These are phyloP conservation scores for Acrobasis suavella DNA, from an alignment of 2,888 invertebrate genomes.

Conservation along the genomic window DNA sequence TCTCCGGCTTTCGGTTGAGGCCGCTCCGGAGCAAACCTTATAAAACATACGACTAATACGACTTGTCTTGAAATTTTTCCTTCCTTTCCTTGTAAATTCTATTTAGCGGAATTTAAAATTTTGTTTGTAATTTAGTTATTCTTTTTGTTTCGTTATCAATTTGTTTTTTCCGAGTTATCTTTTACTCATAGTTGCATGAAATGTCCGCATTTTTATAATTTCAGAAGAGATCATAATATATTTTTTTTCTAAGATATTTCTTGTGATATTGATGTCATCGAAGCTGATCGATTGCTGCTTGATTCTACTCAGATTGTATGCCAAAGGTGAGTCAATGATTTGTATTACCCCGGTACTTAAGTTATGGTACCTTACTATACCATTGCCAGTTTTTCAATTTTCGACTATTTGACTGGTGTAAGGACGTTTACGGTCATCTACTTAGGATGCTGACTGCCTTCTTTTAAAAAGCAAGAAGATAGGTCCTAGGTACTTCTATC, in stretches of 20 bases:
- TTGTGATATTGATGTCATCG: constrained; percentile 13
- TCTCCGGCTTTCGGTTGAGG: too few relatives aligned
- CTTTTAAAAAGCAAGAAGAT: too few relatives aligned
- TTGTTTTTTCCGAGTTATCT: background rate
- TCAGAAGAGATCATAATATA: background rate
- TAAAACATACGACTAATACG: too few relatives aligned
- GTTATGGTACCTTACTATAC: background rate
- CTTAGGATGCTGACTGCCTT: too few relatives aligned
- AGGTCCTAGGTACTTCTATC: too few relatives aligned
- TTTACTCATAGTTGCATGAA: background rate
- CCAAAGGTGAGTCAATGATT: constrained; percentile 2
- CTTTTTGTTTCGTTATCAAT: background rate
- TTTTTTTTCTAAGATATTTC: background rate
- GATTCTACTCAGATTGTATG: constrained; percentile 8
- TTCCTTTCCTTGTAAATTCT: background rate
- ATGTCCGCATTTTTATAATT: background rate
- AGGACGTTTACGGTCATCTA: too few relatives aligned
- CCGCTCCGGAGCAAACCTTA: too few relatives aligned
- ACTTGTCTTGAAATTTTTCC: background rate
- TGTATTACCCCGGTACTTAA: background rate
- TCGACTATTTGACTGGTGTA: too few relatives aligned
- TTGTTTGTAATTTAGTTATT: background rate
- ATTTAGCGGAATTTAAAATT: constrained; percentile 1
- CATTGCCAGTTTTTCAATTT: background rate
- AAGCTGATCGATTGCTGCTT: constrained; percentile 14